Percentiles rank a stretch among this genome's conserved stretches.
phyloP scores from a whole-genome alignment of 2,888 invertebrate species.

The Protula sp. region DNA sequence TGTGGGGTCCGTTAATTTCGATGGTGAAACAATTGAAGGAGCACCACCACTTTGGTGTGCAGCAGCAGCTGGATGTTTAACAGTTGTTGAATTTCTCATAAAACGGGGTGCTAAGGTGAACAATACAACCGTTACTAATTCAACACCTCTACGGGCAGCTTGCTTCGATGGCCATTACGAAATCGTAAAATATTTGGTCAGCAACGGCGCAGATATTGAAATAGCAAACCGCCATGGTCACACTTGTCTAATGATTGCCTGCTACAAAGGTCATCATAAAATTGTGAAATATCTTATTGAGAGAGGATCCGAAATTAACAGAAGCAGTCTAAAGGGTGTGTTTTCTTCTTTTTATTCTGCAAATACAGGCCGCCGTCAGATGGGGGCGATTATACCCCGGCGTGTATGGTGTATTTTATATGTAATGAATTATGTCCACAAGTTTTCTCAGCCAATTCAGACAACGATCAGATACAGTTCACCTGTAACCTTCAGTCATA shows the following conservation, averaged over 20 bases:
- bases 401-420: no score
- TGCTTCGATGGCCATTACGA: conserved; percentile 54
- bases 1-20: conserved; percentile 75
- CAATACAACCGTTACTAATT: conserved; percentile 63
- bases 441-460: no score
- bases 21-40: conserved; percentile 93
- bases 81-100: conserved; percentile 78
- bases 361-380: background rate
- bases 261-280: conserved; percentile 87
- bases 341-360: background rate
- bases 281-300: conserved; percentile 85
- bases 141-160: conserved; percentile 52
- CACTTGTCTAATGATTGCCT: conserved; percentile 96
- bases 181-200: conserved; percentile 79
- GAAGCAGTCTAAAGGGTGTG: conserved; percentile 63
- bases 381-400: no score
- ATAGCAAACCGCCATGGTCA: conserved; percentile 81
- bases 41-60: conserved; percentile 97
- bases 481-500: no score
- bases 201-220: conserved; percentile 90
- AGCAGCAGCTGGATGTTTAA: conserved; percentile 88
- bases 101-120: conserved; percentile 79
- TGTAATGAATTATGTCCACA: no score
- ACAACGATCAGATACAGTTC: no score
- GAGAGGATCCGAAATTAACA: conserved; percentile 83